These are phyloP conservation scores for Coronaproctus castanopsis DNA, from an alignment of 2,888 invertebrate species.

Conservation along the genomic window DNA sequence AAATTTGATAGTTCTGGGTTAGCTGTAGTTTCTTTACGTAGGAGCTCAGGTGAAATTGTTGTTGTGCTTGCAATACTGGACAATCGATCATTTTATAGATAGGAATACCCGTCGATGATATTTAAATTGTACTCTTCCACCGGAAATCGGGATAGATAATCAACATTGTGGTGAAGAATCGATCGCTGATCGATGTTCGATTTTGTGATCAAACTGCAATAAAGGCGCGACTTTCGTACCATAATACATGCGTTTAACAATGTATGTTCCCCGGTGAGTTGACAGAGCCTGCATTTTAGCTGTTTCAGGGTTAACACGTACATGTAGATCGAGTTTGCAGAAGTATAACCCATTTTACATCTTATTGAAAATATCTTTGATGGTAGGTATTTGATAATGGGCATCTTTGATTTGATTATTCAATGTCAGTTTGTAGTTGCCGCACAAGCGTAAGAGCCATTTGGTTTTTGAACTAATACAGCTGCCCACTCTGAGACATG, in stretches of 20 bases:
- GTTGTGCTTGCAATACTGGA: not conserved
- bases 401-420: conserved; percentile 18
- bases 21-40: not conserved
- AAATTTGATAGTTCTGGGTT: not conserved
- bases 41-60: not conserved
- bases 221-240: conserved; percentile 23
- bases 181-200: conserved; percentile 15
- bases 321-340: conserved; percentile 14
- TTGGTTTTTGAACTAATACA: conserved; percentile 19
- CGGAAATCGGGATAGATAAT: conserved; percentile 15
- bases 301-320: conserved; percentile 12
- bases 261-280: conserved; percentile 22
- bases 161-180: conserved; percentile 16
- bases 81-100: not conserved
- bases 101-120: not conserved
- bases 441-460: conserved; percentile 20
- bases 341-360: conserved; percentile 17
- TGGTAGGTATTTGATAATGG: conserved; percentile 3
- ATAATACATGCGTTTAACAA: conserved; percentile 23
- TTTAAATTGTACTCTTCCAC: not conserved
- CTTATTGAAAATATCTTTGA: conserved; percentile 10
- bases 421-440: conserved; percentile 21
- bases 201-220: conserved; percentile 22
- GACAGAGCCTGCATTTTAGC: conserved; percentile 12
- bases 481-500: conserved; percentile 19